phyloP scores from a whole-genome alignment of 2,888 invertebrate genomes.

The Anodontia alba region DNA sequence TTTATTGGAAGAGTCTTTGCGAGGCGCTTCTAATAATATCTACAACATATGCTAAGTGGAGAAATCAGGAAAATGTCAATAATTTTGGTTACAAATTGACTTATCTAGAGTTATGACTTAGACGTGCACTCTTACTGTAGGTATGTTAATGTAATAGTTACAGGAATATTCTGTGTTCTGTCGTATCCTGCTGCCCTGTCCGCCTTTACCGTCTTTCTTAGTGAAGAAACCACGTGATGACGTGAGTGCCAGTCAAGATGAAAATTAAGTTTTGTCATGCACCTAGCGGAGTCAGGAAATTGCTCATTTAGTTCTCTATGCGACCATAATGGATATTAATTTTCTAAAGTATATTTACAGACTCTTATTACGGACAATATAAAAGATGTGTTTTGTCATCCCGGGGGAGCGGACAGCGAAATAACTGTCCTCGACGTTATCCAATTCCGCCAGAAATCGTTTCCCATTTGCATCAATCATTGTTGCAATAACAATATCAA shows the following conservation, averaged over 20 bases:
- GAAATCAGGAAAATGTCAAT: too few species aligned
- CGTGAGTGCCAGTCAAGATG: not conserved
- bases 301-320: not conserved
- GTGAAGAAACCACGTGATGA: too few species aligned
- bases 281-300: not conserved
- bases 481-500: constrained; percentile 8
- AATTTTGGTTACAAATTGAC: too few species aligned
- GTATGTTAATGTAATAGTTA: too few species aligned
- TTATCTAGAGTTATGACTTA: too few species aligned
- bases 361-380: not conserved
- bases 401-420: constrained; percentile 1
- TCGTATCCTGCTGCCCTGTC: too few species aligned
- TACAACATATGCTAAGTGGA: too few species aligned
- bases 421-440: not conserved
- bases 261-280: not conserved
- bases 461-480: constrained; percentile 11
- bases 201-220: too few species aligned
- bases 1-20: too few species aligned
- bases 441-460: constrained; percentile 5
- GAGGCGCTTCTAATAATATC: too few species aligned
- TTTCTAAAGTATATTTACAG: constrained; percentile 17
- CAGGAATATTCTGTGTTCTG: too few species aligned
- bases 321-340: not conserved
- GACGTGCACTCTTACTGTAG: too few species aligned
- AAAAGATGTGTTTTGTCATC: constrained; percentile 2